Conservation (phyloP, 1,140 invertebrate genomes). For the Sycophila sp. region DNA sequence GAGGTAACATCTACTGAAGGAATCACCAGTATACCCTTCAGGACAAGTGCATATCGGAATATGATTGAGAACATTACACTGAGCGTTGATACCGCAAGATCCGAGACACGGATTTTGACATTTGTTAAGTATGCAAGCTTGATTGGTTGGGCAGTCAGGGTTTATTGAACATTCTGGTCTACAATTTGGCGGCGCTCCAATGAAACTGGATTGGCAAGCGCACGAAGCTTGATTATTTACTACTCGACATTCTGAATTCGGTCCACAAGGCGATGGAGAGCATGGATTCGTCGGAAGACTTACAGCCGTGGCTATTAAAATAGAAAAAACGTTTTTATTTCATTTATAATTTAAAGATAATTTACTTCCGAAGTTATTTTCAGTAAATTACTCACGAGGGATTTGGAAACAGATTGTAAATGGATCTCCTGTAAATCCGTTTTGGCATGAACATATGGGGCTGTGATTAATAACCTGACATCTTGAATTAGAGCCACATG, state of each 20-base stretch:
- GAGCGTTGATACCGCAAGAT: conserved; percentile 68
- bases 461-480: conserved; percentile 77
- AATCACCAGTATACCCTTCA: conserved; percentile 63
- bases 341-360: too few species aligned
- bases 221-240: conserved; percentile 70
- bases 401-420: conserved; percentile 71
- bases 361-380: too few species aligned
- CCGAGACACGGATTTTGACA: conserved; percentile 68
- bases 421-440: conserved; percentile 78
- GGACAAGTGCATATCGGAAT: conserved; percentile 68
- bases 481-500: conserved; percentile 73
- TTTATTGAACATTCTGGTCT: conserved; percentile 76
- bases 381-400: conserved; percentile 63
- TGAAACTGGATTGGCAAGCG: conserved; percentile 70
- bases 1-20: conserved; percentile 67
- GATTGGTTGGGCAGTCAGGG: conserved; percentile 70
- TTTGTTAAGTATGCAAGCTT: conserved; percentile 73
- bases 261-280: conserved; percentile 73
- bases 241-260: conserved; percentile 66
- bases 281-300: conserved; percentile 62
- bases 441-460: conserved; percentile 78
- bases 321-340: too few species aligned
- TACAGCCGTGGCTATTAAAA: not conserved
- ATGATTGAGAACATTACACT: conserved; percentile 63
- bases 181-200: conserved; percentile 70